Evolutionary conservation across 2,888 invertebrate species (phyloP).

Genomic region (Amphipyra berbera): DNA sequence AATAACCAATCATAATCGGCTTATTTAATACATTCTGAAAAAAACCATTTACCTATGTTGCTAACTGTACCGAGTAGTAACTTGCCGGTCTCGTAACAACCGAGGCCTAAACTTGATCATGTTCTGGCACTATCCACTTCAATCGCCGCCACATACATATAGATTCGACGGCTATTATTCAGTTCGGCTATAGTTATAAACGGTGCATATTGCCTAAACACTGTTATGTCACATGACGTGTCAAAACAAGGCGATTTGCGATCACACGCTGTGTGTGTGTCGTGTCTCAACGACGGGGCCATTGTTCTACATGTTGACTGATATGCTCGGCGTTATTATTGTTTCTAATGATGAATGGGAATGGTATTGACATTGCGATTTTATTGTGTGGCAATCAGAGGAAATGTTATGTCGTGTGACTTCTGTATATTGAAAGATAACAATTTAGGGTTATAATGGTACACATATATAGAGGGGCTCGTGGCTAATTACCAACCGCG

Average conservation of each 20-base stretch:
- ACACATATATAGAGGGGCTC: too few species aligned
- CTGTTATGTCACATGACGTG: conserved; percentile 39
- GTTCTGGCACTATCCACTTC: conserved; percentile 18
- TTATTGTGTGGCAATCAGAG: conserved; percentile 13
- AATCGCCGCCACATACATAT: conserved; percentile 9
- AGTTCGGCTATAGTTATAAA: conserved; percentile 22
- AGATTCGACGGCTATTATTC: conserved; percentile 36
- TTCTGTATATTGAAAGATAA: neutral
- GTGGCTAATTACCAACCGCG: too few species aligned
- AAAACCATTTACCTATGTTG: too few species aligned
- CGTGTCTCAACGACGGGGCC: conserved; percentile 25
- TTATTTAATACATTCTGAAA: too few species aligned
- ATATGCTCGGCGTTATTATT: conserved; percentile 33
- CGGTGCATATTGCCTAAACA: conserved; percentile 13
- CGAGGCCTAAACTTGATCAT: conserved; percentile 3
- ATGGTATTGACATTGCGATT: conserved; percentile 33
- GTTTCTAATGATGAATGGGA: conserved; percentile 31
- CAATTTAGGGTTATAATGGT: too few species aligned
- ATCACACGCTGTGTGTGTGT: conserved; percentile 40
- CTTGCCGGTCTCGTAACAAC: too few species aligned
- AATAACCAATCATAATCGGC: too few species aligned
- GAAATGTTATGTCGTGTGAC: neutral
- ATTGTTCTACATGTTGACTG: conserved; percentile 43
- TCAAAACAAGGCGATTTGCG: conserved; percentile 56
- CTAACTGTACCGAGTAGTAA: too few species aligned